phyloP scores from a whole-genome alignment of 2,888 invertebrate species.

The Ennomos erosarius region DNA sequence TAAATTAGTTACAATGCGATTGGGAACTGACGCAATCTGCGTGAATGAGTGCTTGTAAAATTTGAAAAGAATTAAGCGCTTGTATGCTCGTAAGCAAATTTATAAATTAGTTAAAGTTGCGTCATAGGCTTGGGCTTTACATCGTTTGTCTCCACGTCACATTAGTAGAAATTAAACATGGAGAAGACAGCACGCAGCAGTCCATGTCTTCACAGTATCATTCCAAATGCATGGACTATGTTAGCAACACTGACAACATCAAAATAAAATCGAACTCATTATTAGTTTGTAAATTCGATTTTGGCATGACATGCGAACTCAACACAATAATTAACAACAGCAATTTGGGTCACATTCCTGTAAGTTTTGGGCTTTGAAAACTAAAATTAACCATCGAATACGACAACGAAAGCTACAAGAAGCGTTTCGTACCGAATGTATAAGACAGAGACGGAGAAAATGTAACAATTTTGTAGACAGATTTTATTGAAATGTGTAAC shows the following conservation, averaged over 20 bases:
- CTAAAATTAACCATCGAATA: constrained; percentile 32
- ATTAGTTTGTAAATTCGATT: constrained; percentile 46
- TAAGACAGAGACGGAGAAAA: background rate
- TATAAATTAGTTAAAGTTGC: constrained; percentile 14
- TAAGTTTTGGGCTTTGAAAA: constrained; percentile 31
- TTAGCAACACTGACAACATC: constrained; percentile 66
- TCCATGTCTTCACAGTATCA: constrained; percentile 52
- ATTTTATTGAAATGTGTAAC: constrained; percentile 30
- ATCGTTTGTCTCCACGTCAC: constrained; percentile 56
- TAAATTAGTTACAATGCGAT: constrained; percentile 44
- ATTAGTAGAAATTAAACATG: constrained; percentile 43
- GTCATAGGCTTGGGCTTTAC: constrained; percentile 8
- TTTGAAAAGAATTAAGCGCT: constrained; percentile 5
- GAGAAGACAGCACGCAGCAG: constrained; percentile 58
- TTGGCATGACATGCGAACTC: constrained; percentile 76
- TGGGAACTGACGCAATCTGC: constrained; percentile 31
- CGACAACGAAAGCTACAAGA: constrained; percentile 34
- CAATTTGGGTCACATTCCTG: constrained; percentile 44
- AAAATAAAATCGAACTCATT: constrained; percentile 48
- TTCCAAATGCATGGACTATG: constrained; percentile 62
- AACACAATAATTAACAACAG: constrained; percentile 26
- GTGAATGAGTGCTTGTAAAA: constrained; percentile 35
- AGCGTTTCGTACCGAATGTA: constrained; percentile 42
- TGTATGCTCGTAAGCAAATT: constrained; percentile 8
- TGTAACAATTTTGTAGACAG: constrained; percentile 6